phyloP scores from a whole-genome alignment of 2,888 invertebrate species.

The Melipona bicolor region DNA sequence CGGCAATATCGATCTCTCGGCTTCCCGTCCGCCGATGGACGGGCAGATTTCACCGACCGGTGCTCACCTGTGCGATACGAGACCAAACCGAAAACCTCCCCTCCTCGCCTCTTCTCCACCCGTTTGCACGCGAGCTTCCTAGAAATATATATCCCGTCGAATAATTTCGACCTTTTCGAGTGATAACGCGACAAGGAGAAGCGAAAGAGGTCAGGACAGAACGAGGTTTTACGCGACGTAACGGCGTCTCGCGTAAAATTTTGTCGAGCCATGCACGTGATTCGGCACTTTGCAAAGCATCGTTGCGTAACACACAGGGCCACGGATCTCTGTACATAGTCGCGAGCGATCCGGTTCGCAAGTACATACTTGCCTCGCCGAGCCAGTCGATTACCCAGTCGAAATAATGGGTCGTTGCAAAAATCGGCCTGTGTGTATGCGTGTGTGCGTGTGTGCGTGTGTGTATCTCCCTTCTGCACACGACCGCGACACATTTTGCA shows the following conservation, averaged over 20 bases:
- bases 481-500: not conserved
- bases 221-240: not conserved
- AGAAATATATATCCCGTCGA: not conserved
- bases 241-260: conserved; percentile 1
- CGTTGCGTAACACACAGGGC: conserved; percentile 31
- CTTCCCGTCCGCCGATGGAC: conserved; percentile 15
- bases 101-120: not conserved
- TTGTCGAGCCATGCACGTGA: not conserved
- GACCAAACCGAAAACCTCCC: not conserved
- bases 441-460: no score
- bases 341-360: conserved; percentile 46
- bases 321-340: conserved; percentile 6
- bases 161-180: not conserved
- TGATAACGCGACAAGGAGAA: not conserved
- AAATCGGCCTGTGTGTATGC: not conserved
- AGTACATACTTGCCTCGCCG: conserved; percentile 12
- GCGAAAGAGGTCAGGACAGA: no score
- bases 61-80: not conserved
- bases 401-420: conserved; percentile 57
- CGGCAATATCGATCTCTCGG: conserved; percentile 51
- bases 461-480: no score
- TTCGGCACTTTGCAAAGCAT: conserved; percentile 30
- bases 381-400: conserved; percentile 50
- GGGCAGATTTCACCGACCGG: conserved; percentile 28
- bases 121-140: conserved; percentile 5